These are phyloP conservation scores for Neolamprologus modestus DNA, from an alignment of 2,113 vertebrate species.

Conservation along the genomic window DNA sequence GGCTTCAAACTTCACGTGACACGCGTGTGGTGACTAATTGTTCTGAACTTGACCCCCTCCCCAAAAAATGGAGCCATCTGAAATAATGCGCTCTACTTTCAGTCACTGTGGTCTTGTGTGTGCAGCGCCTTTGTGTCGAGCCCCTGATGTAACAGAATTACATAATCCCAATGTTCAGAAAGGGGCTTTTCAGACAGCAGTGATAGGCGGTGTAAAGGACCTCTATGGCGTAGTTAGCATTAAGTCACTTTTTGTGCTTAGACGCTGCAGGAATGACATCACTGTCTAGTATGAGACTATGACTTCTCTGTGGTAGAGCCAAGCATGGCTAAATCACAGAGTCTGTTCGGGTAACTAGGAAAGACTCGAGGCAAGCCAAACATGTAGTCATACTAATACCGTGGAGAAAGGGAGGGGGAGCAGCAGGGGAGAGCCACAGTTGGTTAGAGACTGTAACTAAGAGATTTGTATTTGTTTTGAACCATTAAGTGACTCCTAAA, in stretches of 20 bases:
- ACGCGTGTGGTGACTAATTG: not conserved
- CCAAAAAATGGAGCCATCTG: not conserved
- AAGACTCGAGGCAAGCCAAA: conserved; percentile 52
- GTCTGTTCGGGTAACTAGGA: conserved; percentile 52
- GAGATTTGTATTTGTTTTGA: conserved; percentile 56
- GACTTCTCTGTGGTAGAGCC: conserved; percentile 52
- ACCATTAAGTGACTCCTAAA: conserved; percentile 26
- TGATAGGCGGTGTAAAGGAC: not conserved
- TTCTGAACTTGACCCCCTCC: not conserved
- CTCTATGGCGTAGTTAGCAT: conserved; percentile 5
- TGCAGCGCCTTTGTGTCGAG: not conserved
- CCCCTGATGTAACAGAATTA: not conserved
- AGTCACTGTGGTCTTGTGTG: not conserved
- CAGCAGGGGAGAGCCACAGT: conserved; percentile 13
- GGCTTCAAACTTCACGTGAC: not conserved
- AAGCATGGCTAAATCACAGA: conserved; percentile 58
- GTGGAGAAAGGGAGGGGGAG: conserved; percentile 20
- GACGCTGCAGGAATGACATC: conserved; percentile 55
- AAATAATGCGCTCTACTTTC: not conserved
- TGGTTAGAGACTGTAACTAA: conserved; percentile 52
- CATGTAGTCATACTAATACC: conserved; percentile 57
- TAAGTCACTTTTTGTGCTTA: conserved; percentile 63
- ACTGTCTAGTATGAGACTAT: conserved; percentile 60
- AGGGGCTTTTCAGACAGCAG: conserved; percentile 5
- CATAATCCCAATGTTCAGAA: not conserved